These are phyloP conservation scores for Schizaphis graminum DNA, from an alignment of 2,888 invertebrate species.

Conservation along the genomic window DNA sequence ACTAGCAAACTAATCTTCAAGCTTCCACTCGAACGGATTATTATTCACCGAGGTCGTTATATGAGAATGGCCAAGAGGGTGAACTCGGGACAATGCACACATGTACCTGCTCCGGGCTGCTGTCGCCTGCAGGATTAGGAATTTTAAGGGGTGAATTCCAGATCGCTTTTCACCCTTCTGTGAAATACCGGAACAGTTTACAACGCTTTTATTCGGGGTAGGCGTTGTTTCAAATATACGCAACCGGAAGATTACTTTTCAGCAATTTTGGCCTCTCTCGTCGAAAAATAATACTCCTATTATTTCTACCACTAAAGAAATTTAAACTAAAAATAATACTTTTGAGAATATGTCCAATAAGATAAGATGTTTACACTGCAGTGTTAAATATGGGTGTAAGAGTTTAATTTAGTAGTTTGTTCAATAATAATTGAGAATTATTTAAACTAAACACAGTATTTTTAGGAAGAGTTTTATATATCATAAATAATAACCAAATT, in stretches of 20 bases:
- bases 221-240: constrained; percentile 43
- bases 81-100: constrained; percentile 16
- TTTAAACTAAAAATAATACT: not conserved
- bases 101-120: constrained; percentile 40
- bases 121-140: constrained; percentile 8
- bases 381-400: not conserved
- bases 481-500: not conserved
- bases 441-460: not conserved
- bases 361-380: not conserved
- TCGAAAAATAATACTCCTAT: constrained; percentile 3
- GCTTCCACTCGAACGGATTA: constrained; percentile 64
- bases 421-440: not conserved
- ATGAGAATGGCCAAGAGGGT: constrained; percentile 24
- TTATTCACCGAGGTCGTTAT: constrained; percentile 40
- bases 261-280: not conserved
- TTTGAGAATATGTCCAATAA: not conserved
- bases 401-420: not conserved
- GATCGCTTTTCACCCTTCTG: constrained; percentile 61
- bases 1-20: constrained; percentile 55
- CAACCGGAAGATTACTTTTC: constrained; percentile 63
- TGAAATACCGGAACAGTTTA: constrained; percentile 56
- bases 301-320: constrained; percentile 24
- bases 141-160: constrained; percentile 51
- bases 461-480: not conserved
- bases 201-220: constrained; percentile 52